These are phyloP conservation scores for Anas bernieri DNA, from an alignment of 2,797 vertebrate species.

Conservation along the genomic window DNA sequence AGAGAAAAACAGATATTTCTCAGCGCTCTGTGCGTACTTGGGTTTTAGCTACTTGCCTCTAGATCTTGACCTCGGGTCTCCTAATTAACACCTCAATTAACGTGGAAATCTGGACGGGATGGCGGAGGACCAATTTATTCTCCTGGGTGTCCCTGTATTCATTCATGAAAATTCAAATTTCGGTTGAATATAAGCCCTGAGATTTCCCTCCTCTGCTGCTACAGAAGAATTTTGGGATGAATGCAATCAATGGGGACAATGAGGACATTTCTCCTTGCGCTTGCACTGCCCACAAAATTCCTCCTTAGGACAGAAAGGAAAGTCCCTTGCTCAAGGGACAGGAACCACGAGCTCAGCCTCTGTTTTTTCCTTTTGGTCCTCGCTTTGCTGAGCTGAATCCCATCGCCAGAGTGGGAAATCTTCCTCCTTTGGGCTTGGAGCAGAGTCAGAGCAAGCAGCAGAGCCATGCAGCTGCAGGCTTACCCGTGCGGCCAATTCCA, in stretches of 20 bases:
- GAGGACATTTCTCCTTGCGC: neutral
- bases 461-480: too few species aligned
- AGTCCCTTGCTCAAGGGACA: neutral
- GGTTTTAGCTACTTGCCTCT: neutral
- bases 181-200: neutral
- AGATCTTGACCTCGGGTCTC: neutral
- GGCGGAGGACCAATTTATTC: rapidly evolving
- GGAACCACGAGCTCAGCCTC: neutral
- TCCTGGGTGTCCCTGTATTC: neutral
- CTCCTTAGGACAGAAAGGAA: neutral
- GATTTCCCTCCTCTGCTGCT: neutral
- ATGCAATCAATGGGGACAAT: neutral
- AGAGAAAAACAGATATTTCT: neutral
- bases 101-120: neutral
- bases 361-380: neutral
- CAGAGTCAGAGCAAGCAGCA: too few species aligned
- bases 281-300: neutral
- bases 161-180: neutral
- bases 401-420: too few species aligned
- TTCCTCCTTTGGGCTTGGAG: too few species aligned
- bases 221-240: neutral
- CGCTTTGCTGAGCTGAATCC: neutral
- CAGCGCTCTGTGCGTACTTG: too few species aligned
- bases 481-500: too few species aligned
- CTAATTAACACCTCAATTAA: neutral